phyloP scores from a whole-genome alignment of 2,797 vertebrate species.

The Saxicola maurus region DNA sequence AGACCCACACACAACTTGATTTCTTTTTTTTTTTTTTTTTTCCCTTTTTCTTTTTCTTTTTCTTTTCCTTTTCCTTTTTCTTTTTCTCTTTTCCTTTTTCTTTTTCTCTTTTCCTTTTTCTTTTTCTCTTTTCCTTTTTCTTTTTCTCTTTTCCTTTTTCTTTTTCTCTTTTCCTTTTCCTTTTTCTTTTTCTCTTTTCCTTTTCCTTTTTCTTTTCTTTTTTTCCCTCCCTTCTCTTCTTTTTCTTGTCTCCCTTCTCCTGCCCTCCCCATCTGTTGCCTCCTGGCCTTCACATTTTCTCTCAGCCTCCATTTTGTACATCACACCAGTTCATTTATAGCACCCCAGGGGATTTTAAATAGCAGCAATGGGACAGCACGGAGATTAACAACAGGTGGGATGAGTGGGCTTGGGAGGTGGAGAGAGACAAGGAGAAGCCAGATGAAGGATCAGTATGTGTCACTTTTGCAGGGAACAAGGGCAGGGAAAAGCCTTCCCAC shows the following conservation, averaged over 20 bases:
- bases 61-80: too few relatives aligned
- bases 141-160: too few relatives aligned
- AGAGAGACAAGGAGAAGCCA: not conserved
- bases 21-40: too few relatives aligned
- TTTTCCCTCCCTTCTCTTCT: too few relatives aligned
- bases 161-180: too few relatives aligned
- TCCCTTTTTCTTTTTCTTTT: too few relatives aligned
- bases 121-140: too few relatives aligned
- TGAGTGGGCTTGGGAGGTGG: not conserved
- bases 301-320: not conserved
- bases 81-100: too few relatives aligned
- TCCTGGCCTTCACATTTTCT: not conserved
- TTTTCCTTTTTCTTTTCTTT: too few relatives aligned
- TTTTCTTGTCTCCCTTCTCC: too few relatives aligned
- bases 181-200: too few relatives aligned
- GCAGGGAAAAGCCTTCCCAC: not conserved
- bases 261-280: not conserved
- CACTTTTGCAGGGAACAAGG: not conserved
- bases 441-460: not conserved
- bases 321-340: not conserved
- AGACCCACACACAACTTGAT: not conserved
- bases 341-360: not conserved
- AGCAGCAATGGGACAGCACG: not conserved
- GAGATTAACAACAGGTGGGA: constrained; percentile 1
- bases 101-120: too few relatives aligned